Percentiles rank a stretch among this genome's conserved stretches.
These are phyloP conservation scores for Natator depressus DNA, from an alignment of 2,113 vertebrate genomes.

Conservation along the genomic window DNA sequence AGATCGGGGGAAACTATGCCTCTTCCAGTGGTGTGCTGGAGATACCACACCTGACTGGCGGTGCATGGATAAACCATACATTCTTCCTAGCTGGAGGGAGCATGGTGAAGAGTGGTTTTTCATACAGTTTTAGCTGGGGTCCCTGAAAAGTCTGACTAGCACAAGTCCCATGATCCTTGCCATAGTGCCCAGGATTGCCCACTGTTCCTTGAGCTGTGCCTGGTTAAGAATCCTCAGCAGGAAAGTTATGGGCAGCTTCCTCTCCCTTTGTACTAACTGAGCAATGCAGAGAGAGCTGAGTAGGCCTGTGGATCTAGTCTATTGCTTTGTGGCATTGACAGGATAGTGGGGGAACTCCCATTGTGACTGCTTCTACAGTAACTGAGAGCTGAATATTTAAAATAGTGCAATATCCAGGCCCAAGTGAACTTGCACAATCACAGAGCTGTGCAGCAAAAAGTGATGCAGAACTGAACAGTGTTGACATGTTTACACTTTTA, in stretches of 20 bases:
- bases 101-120: neutral
- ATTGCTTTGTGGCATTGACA: fast-evolving
- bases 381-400: neutral
- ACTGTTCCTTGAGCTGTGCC: neutral
- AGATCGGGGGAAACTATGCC: neutral
- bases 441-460: neutral
- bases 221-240: neutral
- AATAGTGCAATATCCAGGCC: neutral
- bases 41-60: neutral
- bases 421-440: fast-evolving
- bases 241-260: neutral
- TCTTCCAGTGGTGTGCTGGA: neutral
- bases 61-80: neutral
- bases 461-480: neutral
- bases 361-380: neutral
- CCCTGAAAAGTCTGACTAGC: neutral
- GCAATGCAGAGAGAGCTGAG: conserved; percentile 14
- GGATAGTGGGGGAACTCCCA: neutral
- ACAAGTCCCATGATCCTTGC: neutral
- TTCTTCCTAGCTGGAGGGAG: neutral
- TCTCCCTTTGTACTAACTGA: conserved; percentile 19
- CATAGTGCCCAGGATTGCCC: neutral
- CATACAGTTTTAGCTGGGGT: neutral
- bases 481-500: neutral
- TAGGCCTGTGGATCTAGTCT: neutral